Base-by-base conservation (phyloP, 2,113 vertebrate genomes). In the Mormyrus iriodes region DNA sequence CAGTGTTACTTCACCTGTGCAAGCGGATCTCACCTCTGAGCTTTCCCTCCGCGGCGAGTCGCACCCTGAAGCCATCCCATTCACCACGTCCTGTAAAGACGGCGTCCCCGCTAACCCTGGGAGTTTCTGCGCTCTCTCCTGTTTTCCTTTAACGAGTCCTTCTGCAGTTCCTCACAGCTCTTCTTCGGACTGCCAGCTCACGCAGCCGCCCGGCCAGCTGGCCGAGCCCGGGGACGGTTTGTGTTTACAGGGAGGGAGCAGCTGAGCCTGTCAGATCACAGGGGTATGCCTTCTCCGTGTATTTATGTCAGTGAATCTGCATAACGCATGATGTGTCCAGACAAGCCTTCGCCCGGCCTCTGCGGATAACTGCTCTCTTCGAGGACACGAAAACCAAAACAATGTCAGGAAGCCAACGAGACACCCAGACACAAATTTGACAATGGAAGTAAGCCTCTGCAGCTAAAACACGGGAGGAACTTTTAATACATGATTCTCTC, bases 301-400 rank as follows among this genome's bases (percentile, higher is more conserved):
- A 65, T 87, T 87, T 87, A 87, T 87, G 86, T 87, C 86, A 61
- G 17, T 21, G 53, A 31, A 39, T 79, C 73, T 79, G 73, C 73
- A 53, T 24, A 44, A 65, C 21, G 17, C 27, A 31, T 42, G 86
- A 87, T 87, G 31, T 87, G 86, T 87, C 86, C 86, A 61, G 55
- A 87, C 86, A 87, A 31, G 86, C 86, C 85, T 53, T 52, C 8
- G 51, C 85, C 51, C 9, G n/a, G 10, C 49, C 49, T 53, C 49
- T 53, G 49, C 31, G 42, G 21, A 15, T 42, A 61, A 17, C 55
- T 27, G 31, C 55, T 61, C 53, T 87, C 39, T 87, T 55, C n/a
- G 39, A 61, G 53, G 55, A 61, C 31, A 44, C 65, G 39, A 55
- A 88, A 42, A 88, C 42, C 42, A 79, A 79, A 87, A 58, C 86